Evolutionary conservation across 2,113 vertebrate species (phyloP).

Genomic region (Pitta sordida): DNA sequence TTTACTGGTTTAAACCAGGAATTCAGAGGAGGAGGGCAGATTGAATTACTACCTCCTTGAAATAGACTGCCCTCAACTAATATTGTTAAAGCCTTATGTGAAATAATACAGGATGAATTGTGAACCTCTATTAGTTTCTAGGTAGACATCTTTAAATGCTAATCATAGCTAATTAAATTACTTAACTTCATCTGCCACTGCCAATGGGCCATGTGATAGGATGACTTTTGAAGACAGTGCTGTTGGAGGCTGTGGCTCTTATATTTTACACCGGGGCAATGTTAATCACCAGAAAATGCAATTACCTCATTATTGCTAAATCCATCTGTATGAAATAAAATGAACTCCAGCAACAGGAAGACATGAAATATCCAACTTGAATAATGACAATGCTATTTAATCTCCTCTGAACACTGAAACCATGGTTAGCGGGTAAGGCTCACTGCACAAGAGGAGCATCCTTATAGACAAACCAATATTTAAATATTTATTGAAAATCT

Average conservation of each 20-base stretch:
- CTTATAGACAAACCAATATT: neutral
- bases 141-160: slow-evolving; percentile 46
- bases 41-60: slow-evolving; percentile 3
- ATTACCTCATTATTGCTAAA: slow-evolving; percentile 29
- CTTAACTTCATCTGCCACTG: slow-evolving; percentile 55
- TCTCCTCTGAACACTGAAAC: neutral
- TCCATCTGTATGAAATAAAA: slow-evolving; percentile 44
- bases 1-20: slow-evolving; percentile 3
- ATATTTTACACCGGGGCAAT: neutral
- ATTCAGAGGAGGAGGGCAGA: neutral
- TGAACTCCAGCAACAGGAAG: neutral
- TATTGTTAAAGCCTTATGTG: slow-evolving; percentile 1
- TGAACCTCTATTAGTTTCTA: slow-evolving; percentile 27
- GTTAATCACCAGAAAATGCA: slow-evolving; percentile 53
- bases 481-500: neutral
- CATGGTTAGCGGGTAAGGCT: neutral
- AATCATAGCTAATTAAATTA: slow-evolving; percentile 57
- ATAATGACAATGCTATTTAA: neutral
- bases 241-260: neutral
- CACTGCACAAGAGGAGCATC: neutral
- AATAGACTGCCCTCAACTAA: slow-evolving; percentile 4
- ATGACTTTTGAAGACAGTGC: slow-evolving; percentile 10
- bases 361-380: slow-evolving; percentile 21
- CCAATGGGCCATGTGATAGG: slow-evolving; percentile 22
- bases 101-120: slow-evolving; percentile 38